Evolutionary conservation across 2,113 vertebrate genomes (phyloP), one percentile per base, ranked within the genome.

Genomic region (Toxostoma redivivum): DNA sequence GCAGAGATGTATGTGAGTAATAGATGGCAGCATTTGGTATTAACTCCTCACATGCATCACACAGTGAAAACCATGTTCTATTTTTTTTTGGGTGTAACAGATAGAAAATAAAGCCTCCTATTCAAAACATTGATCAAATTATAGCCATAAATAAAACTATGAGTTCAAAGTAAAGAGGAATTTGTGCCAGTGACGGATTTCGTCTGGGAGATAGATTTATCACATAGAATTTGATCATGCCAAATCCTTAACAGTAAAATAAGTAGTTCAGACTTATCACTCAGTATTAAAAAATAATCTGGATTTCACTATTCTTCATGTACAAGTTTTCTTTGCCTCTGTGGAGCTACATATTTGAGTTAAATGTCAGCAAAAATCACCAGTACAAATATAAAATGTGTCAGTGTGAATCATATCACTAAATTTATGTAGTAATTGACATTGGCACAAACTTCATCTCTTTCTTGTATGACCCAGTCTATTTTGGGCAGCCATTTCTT

Each of bases 401-500:
- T 92, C 93, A 89, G 40, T 57, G 84, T 94, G 94, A 95, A 92
- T 95, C 86, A 95, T 80, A 69, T 79, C 50, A 89, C 89, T 91
- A 95, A 95, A 92, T 94, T 94, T 95, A 89, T 87, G 66, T 87
- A 72, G 91, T 77, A 94, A 95, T 92, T 92, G 93, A 92, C 92
- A 94, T 56, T 81, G 79, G 76, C 76, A 73, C 64, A 93, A 96
- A 72, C 64, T 93, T 94, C 76, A 57, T 95, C 82, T 94, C 1
- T 0, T 88, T 92, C 71, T 58, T 69, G 38, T 66, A 70, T 88
- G 94, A 90, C 82, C 92, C 82, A 83, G 38, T 69, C 88, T 95
- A 77, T 95, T 96, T 92, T 90, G 51, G 67, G 80, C 76, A 66
- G 47, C 62, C 76, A 66, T 90, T 80, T 78, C 71, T 95, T 81